phyloP scores from a whole-genome alignment of 1,140 invertebrate genomes.

The Lepidurus arcticus region DNA sequence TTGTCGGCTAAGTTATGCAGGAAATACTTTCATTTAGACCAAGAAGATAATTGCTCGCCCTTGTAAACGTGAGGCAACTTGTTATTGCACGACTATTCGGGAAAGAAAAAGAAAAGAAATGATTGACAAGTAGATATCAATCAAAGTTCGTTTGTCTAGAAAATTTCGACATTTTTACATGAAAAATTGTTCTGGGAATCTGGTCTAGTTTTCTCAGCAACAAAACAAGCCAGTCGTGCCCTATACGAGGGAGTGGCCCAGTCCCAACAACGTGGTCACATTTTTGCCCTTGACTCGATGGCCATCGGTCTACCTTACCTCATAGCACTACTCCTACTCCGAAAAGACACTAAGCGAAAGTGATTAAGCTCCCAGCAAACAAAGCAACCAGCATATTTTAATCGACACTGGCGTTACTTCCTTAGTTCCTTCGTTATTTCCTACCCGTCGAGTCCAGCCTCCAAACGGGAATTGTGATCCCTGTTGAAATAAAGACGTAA shows the following conservation, averaged over 20 bases:
- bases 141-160: neutral
- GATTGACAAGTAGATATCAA: neutral
- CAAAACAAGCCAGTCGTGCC: neutral
- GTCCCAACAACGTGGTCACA: neutral
- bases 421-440: neutral
- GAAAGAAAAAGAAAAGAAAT: neutral
- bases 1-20: no score
- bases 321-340: neutral
- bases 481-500: neutral
- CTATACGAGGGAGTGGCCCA: neutral
- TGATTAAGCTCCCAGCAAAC: neutral
- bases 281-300: slow-evolving; percentile 18
- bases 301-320: neutral
- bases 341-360: neutral
- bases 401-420: neutral
- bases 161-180: neutral
- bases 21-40: no score
- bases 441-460: neutral
- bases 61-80: no score
- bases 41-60: no score
- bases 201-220: neutral
- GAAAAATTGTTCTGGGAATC: neutral
- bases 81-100: no score
- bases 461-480: neutral
- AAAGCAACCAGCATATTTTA: neutral